Evolutionary conservation across 2,888 invertebrate genomes (phyloP).

Genomic region (Seladonia tumulorum): DNA sequence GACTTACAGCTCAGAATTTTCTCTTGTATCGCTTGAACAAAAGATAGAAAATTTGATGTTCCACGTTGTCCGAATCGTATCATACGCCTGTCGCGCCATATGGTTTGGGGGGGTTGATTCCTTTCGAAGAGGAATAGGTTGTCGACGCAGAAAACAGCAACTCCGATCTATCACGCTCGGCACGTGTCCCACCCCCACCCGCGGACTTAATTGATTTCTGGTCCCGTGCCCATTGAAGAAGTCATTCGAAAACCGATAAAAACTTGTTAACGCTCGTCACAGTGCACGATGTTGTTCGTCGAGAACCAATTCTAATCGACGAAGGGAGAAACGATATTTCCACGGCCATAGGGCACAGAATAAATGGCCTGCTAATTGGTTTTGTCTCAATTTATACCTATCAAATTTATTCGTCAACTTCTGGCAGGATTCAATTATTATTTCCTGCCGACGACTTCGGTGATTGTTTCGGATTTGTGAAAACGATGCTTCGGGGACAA

Average conservation of each 20-base stretch:
- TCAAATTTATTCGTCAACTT: not conserved
- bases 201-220: conserved; percentile 65
- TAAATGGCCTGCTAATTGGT: not conserved
- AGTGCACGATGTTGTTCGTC: conserved; percentile 33
- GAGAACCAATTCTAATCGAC: conserved; percentile 25
- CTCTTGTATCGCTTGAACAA: not conserved
- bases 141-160: conserved; percentile 61
- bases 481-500: not conserved
- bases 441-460: not conserved
- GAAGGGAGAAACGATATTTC: conserved; percentile 11
- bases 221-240: conserved; percentile 36
- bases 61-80: conserved; percentile 24
- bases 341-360: too few species aligned
- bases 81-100: conserved; percentile 59
- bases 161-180: conserved; percentile 70
- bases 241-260: conserved; percentile 53
- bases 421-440: not conserved
- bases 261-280: conserved; percentile 56
- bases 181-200: conserved; percentile 54
- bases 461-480: not conserved
- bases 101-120: conserved; percentile 56
- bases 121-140: conserved; percentile 53
- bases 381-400: conserved; percentile 17
- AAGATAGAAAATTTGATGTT: conserved; percentile 21
- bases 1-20: not conserved